phyloP scores from a whole-genome alignment of 2,113 vertebrate species.

The Cairina moschata region DNA sequence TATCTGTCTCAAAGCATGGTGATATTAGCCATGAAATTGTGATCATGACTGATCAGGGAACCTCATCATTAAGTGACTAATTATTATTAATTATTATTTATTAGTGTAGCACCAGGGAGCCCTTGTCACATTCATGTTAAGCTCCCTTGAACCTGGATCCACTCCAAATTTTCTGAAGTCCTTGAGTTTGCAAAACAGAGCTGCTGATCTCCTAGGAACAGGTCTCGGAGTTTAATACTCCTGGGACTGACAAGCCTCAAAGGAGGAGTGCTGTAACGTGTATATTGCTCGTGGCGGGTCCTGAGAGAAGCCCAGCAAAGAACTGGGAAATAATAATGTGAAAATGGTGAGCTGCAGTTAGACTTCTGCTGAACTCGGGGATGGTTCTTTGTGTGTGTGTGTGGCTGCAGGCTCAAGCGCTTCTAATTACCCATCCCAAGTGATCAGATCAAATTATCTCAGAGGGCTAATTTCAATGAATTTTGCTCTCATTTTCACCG shows the following conservation, averaged over 20 bases:
- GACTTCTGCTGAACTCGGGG: background rate
- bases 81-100: conserved; percentile 49
- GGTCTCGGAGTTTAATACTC: background rate
- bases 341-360: background rate
- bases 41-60: conserved; percentile 7
- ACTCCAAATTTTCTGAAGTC: conserved; percentile 18
- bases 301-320: background rate
- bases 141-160: conserved; percentile 16
- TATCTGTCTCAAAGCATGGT: background rate
- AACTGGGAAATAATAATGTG: background rate
- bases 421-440: background rate
- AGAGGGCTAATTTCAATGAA: background rate
- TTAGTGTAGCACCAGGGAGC: conserved; percentile 14
- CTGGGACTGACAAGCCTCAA: background rate
- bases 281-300: background rate
- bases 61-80: conserved; percentile 11
- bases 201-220: background rate
- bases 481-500: background rate
- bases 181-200: conserved; percentile 12
- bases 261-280: background rate
- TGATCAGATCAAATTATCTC: conserved; percentile 17
- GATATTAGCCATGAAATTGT: conserved; percentile 4
- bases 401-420: background rate
- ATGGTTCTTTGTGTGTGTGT: background rate
- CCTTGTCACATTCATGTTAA: background rate